phyloP scores from a whole-genome alignment of 2,888 invertebrate species.

The Cheilosia vulpina region DNA sequence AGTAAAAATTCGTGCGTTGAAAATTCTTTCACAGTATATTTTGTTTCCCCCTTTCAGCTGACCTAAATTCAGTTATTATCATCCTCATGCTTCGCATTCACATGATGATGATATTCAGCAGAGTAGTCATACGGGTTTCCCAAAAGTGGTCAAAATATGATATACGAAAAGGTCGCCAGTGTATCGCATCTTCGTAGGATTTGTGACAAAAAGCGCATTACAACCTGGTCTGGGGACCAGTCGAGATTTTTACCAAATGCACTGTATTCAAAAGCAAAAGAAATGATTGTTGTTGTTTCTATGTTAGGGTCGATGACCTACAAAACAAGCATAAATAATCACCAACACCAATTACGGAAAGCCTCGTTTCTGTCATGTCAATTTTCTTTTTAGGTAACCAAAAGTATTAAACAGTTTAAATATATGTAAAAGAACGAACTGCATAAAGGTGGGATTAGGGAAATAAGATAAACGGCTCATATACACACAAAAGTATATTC shows the following conservation, averaged over 20 bases:
- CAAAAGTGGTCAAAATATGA: constrained; percentile 55
- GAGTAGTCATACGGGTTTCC: constrained; percentile 45
- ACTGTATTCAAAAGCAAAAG: constrained; percentile 15
- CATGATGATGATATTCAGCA: constrained; percentile 35
- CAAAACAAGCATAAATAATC: constrained; percentile 50
- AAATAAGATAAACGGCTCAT: too few relatives aligned
- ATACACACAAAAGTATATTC: too few relatives aligned
- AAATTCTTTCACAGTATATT: constrained; percentile 62
- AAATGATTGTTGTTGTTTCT: constrained; percentile 29
- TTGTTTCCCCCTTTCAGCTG: constrained; percentile 46
- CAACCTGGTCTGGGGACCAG: constrained; percentile 5
- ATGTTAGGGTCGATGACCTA: constrained; percentile 39
- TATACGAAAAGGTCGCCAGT: constrained; percentile 53
- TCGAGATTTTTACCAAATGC: constrained; percentile 46
- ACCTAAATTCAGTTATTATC: constrained; percentile 69
- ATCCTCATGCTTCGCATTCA: constrained; percentile 58
- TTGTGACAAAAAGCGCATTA: constrained; percentile 52
- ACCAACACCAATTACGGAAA: too few relatives aligned
- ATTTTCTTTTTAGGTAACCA: too few relatives aligned
- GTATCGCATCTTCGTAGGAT: constrained; percentile 20
- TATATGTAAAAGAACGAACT: neutral
- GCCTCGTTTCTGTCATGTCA: too few relatives aligned
- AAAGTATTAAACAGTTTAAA: neutral
- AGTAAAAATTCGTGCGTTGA: constrained; percentile 55
- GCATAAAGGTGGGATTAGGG: neutral